Evolutionary conservation across 2,888 invertebrate genomes (phyloP), one percentile per base, ranked within the genome.

Genomic region (Chrysolina oricalcia): DNA sequence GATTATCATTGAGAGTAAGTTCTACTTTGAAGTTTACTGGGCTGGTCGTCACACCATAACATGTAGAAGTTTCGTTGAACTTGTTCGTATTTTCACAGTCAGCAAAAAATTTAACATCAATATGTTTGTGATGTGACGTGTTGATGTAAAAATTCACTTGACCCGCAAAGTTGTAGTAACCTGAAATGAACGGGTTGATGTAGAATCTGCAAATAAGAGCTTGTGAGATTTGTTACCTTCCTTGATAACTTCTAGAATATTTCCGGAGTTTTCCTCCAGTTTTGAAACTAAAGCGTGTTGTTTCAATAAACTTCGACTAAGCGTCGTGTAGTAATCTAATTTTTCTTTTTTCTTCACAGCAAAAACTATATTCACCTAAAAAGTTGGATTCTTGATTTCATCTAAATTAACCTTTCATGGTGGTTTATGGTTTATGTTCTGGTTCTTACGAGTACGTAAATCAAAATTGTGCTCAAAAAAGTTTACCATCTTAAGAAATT

Each of bases 231-330:
- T 92, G 85, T 96, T 97, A 81, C 96, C 96, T 78, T 92, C 92
- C 83, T 93, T 92, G 63, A 98, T 94, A 68, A 98, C 90, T 77
- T 95, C 92, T 70, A 98, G 91, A 73, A 98, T 95, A 87, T 98
- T 98, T 0, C 94, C 93, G 43, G 97, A 97, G 89, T 97, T 94
- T 50, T 92, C 92, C 80, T 94, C 93, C 40, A 98, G 88, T 76
- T 92, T 92, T 5, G 96, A 97, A 0, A 96, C 94, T 81, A 93
- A 94, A 0, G 95, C 93, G 77, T 94, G 92, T 81, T 93, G 92
- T 73, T 90, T 92, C 78, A 98, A 91, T 23, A 95, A 90, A 41
- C 91, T 89, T 70, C 93, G 65, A 9, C 78, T 92, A 56, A 97
- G 89, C 81, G 92, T 90, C 76, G 92, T 90, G 88, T 96, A 97